Evolutionary conservation across 2,888 invertebrate species (phyloP).

Genomic region (Metallyticus violacea): DNA sequence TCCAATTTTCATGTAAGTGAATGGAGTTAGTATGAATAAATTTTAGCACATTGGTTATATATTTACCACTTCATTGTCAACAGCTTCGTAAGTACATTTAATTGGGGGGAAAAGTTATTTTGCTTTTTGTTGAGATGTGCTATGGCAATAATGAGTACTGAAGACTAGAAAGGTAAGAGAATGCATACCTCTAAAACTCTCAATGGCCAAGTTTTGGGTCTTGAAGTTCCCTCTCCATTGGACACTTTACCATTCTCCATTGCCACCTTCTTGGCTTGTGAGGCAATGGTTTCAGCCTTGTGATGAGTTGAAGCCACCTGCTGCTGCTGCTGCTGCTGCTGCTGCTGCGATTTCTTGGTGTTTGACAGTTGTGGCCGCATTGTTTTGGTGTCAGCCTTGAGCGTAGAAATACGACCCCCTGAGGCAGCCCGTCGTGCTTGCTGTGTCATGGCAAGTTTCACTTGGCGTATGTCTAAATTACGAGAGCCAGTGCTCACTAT

Average conservation of each 20-base stretch:
- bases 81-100: too few species aligned
- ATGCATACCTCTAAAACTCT: constrained; percentile 32
- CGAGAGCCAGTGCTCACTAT: constrained; percentile 38
- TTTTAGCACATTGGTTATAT: too few species aligned
- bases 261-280: constrained; percentile 22
- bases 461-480: constrained; percentile 43
- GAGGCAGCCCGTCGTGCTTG: constrained; percentile 37
- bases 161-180: too few species aligned
- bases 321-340: constrained; percentile 36
- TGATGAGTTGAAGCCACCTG: constrained; percentile 19
- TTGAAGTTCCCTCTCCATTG: constrained; percentile 14
- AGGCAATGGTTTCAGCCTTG: neutral
- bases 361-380: constrained; percentile 32
- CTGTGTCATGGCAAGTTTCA: constrained; percentile 47
- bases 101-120: too few species aligned
- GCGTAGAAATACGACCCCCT: constrained; percentile 18
- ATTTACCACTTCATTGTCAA: too few species aligned
- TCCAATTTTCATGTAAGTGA: too few species aligned
- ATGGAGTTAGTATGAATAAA: too few species aligned
- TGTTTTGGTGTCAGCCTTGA: constrained; percentile 20
- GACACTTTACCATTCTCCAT: constrained; percentile 6
- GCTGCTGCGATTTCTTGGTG: constrained; percentile 34
- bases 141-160: too few species aligned
- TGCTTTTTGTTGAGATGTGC: too few species aligned
- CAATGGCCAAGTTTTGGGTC: constrained; percentile 37